These are phyloP conservation scores for Pseudomyrmex pallidus DNA, from an alignment of 1,140 invertebrate genomes.

Conservation along the genomic window DNA sequence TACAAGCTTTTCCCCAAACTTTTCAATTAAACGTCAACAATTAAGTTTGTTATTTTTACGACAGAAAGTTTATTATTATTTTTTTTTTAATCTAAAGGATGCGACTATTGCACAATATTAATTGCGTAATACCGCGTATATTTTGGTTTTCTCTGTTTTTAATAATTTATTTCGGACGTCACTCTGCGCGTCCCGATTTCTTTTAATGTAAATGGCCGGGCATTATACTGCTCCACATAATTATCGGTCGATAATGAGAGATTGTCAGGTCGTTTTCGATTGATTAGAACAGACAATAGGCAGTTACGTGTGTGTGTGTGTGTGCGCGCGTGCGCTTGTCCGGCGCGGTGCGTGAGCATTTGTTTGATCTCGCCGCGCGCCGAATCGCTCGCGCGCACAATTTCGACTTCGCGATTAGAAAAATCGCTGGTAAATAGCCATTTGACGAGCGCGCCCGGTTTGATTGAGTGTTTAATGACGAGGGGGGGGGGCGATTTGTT, in stretches of 20 bases:
- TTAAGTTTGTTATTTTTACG: too few relatives aligned
- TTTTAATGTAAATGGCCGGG: background rate
- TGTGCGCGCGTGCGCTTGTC: slow-evolving; percentile 12
- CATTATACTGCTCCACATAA: slow-evolving; percentile 12
- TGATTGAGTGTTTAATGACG: slow-evolving; percentile 43
- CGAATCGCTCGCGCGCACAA: slow-evolving; percentile 20
- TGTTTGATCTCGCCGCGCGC: slow-evolving; percentile 21
- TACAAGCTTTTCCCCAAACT: too few relatives aligned
- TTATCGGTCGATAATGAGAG: slow-evolving; percentile 52
- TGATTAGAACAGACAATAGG: slow-evolving; percentile 48
- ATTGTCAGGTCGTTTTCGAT: slow-evolving; percentile 49
- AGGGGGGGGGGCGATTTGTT: slow-evolving; percentile 21
- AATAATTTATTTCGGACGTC: too few relatives aligned
- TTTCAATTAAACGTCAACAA: too few relatives aligned
- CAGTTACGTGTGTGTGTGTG: background rate
- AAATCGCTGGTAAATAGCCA: slow-evolving; percentile 29
- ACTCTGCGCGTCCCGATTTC: too few relatives aligned
- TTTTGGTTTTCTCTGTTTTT: background rate
- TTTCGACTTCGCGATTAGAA: slow-evolving; percentile 35
- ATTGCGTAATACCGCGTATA: too few relatives aligned
- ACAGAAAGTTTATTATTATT: too few relatives aligned
- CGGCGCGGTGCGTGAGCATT: background rate
- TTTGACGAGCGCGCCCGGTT: slow-evolving; percentile 12
- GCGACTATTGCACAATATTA: too few relatives aligned
- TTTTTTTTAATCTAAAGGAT: too few relatives aligned